Conservation (phyloP, 1,140 invertebrate species). For the Lordiphosa stackelbergi region DNA sequence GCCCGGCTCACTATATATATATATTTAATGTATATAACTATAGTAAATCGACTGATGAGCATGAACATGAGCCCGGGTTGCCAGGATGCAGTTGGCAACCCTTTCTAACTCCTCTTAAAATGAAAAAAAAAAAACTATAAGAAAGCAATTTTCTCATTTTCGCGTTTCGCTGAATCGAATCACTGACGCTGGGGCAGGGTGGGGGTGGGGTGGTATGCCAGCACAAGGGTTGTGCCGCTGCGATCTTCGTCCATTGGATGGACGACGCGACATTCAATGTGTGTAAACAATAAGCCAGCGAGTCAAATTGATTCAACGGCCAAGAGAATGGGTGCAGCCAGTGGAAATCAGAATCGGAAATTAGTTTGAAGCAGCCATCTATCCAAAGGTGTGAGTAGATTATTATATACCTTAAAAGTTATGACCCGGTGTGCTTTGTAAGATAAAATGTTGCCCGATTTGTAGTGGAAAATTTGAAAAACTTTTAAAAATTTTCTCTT, state of each 20-base stretch:
- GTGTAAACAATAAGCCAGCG: conserved; percentile 34
- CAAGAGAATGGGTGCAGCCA: conserved; percentile 17
- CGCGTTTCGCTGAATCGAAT: conserved; percentile 50
- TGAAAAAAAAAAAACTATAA: conserved; percentile 44
- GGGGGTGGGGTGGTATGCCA: too few relatives aligned
- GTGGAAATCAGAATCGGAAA: conserved; percentile 7
- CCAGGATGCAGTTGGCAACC: conserved; percentile 11
- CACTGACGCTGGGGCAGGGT: conserved; percentile 25
- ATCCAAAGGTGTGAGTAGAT: conserved; percentile 20
- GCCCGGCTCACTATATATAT: background rate
- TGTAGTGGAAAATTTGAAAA: too few relatives aligned
- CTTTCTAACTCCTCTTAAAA: background rate
- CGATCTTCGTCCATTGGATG: conserved; percentile 17
- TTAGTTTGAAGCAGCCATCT: background rate
- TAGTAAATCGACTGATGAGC: conserved; percentile 48
- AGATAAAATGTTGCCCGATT: too few relatives aligned
- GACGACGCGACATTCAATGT: conserved; percentile 25
- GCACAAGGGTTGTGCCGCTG: conserved; percentile 23
- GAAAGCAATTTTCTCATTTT: conserved; percentile 64
- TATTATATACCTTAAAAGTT: conserved; percentile 14
- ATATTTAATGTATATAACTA: conserved; percentile 9
- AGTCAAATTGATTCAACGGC: conserved; percentile 11
- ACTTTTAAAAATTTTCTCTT: too few relatives aligned
- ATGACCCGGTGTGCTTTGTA: conserved; percentile 1
- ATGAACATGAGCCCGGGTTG: conserved; percentile 20